A percentile compares a stretch with the other conserved stretches of the same genome.
phyloP scores from a whole-genome alignment of 1,140 invertebrate species.

The Melitaea cinxia region DNA sequence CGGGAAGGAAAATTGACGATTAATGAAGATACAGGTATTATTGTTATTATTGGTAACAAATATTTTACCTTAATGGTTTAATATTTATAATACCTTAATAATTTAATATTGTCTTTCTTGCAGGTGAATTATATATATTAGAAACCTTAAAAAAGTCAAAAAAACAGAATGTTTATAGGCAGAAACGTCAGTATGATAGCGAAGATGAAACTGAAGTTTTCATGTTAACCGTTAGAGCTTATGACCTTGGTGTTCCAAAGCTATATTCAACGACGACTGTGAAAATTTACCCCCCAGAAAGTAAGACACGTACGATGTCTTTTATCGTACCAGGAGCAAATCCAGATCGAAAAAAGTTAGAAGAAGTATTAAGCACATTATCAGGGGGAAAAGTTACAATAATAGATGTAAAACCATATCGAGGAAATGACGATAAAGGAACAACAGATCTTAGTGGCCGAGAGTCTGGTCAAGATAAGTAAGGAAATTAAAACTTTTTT shows the following conservation, averaged over 20 bases:
- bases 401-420: constrained; percentile 87
- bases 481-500: constrained; percentile 34
- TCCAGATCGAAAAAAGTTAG: constrained; percentile 86
- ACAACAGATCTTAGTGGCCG: constrained; percentile 75
- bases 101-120: constrained; percentile 39
- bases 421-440: constrained; percentile 75
- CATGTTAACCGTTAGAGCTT: constrained; percentile 87
- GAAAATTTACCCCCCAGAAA: constrained; percentile 86
- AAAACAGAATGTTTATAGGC: constrained; percentile 72
- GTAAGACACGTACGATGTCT: constrained; percentile 86
- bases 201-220: constrained; percentile 82
- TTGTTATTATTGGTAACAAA: not conserved
- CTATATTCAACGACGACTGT: constrained; percentile 85
- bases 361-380: constrained; percentile 87
- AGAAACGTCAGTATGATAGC: constrained; percentile 72
- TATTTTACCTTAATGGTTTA: too few relatives aligned
- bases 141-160: constrained; percentile 80
- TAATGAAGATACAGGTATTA: constrained; percentile 87
- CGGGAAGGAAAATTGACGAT: constrained; percentile 90
- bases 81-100: too few relatives aligned
- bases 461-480: constrained; percentile 75
- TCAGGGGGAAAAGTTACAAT: constrained; percentile 90
- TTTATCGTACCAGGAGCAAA: constrained; percentile 90
- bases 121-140: constrained; percentile 79
- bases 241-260: constrained; percentile 90